Evolutionary conservation across 2,113 vertebrate species (phyloP), one percentile per base, ranked within the genome.

Genomic region (Leptosomus discolor): DNA sequence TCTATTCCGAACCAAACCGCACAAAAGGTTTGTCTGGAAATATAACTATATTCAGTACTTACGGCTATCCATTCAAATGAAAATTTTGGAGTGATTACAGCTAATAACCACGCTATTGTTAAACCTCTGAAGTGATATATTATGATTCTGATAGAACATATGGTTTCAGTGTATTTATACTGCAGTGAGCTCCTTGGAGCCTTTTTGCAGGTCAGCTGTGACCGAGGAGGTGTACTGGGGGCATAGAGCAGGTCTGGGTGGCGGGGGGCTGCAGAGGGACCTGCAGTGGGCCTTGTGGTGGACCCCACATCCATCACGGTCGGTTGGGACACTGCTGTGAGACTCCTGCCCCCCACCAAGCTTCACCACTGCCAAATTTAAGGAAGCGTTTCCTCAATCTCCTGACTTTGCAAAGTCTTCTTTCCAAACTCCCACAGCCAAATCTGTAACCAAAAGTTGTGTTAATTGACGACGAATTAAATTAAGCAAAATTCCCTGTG

Each of bases 81-180:
- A 84, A 79, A 95, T 57, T 79, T 5, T 54, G 26, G 73, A 90
- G 63, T n/a, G 45, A 90, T 96, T 93, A 90, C 91, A 95, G 90
- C 57, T 96, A 96, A 97, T 90, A 92, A 94, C 76, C 81, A 82
- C 2, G 11, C 70, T 83, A 85, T 71, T 96, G 91, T 73, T 60
- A 85, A 95, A 46, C 37, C 78, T 95, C 90, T 20, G 57, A 92
- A 94, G 90, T 60, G 67, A 50, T 56, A 50, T 56, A 83, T 78
- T 91, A 85, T 9, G 24, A 32, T 88, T 94, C 91, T 30, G 39
- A 92, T 32, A 82, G 84, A 88, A 88, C 86, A 90, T 96, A 95
- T 90, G 93, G 77, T 85, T 92, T 78, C 74, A 15, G 48, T 27
- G 60, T 91, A 85, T 81, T 95, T 91, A 95, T 85, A 90, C 80